phyloP scores from a whole-genome alignment of 2,113 vertebrate genomes.

The Megaceryle torquata region DNA sequence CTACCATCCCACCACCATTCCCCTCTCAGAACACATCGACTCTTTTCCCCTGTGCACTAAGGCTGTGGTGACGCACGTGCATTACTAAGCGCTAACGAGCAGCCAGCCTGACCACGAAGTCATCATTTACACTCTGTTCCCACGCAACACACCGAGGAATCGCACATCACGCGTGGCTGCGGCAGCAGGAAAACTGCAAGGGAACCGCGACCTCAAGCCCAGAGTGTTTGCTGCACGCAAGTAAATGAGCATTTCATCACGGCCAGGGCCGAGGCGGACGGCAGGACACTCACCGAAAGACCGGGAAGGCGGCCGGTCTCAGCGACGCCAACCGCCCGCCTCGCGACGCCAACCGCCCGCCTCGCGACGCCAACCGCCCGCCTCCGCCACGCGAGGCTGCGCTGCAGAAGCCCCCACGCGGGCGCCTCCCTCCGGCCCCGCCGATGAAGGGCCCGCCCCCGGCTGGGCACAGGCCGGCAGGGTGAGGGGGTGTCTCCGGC shows the following conservation, averaged over 20 bases:
- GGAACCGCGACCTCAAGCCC: rapidly evolving
- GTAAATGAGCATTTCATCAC: rapidly evolving
- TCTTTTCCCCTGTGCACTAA: background rate
- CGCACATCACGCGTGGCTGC: rapidly evolving
- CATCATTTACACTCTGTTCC: rapidly evolving
- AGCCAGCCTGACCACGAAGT: background rate
- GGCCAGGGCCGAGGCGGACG: rapidly evolving
- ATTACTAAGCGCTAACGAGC: rapidly evolving
- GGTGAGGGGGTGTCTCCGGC: rapidly evolving
- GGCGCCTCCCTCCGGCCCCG: no score
- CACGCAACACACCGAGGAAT: rapidly evolving
- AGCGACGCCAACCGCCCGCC: background rate
- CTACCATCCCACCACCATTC: background rate
- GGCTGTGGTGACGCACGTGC: rapidly evolving
- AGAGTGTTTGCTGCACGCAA: rapidly evolving
- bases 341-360: background rate
- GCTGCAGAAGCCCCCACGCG: background rate
- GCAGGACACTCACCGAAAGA: rapidly evolving
- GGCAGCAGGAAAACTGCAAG: background rate
- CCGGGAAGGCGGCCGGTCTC: no score
- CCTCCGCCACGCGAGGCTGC: background rate
- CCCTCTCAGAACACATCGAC: rapidly evolving
- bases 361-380: background rate
- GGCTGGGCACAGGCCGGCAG: rapidly evolving
- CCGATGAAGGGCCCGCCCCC: background rate